Base-by-base conservation (phyloP, 1,140 invertebrate genomes). In the Metopolophium dirhodum region DNA sequence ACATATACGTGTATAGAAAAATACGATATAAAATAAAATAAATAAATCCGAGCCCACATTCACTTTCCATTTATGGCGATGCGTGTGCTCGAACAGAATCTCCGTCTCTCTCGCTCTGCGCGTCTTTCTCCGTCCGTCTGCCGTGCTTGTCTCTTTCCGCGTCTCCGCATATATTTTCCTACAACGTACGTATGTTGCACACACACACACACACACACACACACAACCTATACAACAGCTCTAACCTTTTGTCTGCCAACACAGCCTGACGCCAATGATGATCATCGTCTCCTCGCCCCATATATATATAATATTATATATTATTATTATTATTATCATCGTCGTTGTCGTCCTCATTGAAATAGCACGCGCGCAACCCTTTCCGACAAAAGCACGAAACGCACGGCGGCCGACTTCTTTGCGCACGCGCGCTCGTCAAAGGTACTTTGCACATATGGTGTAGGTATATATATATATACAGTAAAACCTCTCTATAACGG, bases 1-100 rank as follows among this genome's bases (percentile, higher is more conserved):
- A 23, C 20, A 89, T 37, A 14, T 61, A 30, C 30, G 9, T 77
- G 30, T 7, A 77, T 9, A 77, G 61, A 18, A 77, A 77, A 77
- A 77, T 77, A 77, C 61, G 61, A 77, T 61, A 77, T 61, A 30
- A 61, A 61, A 61, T 77, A 77, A 77, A 90, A 86, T 45, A 90
- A 90, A 90, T 41, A 61, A 90, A 61, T 61, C 89, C 41, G 57
- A 90, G 37, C 89, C 89, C 89, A 90, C 89, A 68, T 90, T 91
- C 90, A 91, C 90, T 91, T 82, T 91, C 90, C 90, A 91, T 91
- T 91, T 91, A 91, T 91, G 90, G 90, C 61, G 61, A 91, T n/a
- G 68, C 37, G 61, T n/a, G 68, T 30, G 61, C 68, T 82, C 45
- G 35, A 83, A 82, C 68, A n/a, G 68, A 23, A 37, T 91, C 26